These are phyloP conservation scores for Hylaea fasciaria DNA, from an alignment of 2,888 invertebrate species.

Conservation along the genomic window DNA sequence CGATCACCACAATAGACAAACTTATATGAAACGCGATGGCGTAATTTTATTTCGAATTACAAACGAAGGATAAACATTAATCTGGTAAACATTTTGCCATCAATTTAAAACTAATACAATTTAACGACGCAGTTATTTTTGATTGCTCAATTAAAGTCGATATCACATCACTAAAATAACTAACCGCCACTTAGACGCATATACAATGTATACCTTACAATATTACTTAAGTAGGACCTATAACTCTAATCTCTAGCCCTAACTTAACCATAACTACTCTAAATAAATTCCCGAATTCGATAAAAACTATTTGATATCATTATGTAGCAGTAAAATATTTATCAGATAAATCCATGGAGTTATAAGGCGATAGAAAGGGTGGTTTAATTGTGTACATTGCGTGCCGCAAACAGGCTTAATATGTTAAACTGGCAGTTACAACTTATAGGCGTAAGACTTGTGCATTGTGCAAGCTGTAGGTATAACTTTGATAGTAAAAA, in stretches of 20 bases:
- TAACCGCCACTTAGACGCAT: conserved; percentile 27
- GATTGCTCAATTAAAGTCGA: conserved; percentile 22
- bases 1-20: too few relatives aligned
- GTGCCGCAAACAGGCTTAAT: background rate
- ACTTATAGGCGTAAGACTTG: too few relatives aligned
- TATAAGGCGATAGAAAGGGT: background rate
- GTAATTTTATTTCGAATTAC: too few relatives aligned
- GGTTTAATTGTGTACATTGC: background rate
- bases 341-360: conserved; percentile 1
- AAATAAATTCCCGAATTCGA: conserved; percentile 24
- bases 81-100: conserved; percentile 16
- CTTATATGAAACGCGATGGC: too few relatives aligned
- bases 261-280: conserved; percentile 19
- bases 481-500: too few relatives aligned
- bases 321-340: conserved; percentile 7
- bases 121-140: conserved; percentile 20
- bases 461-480: too few relatives aligned
- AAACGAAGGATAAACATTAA: background rate
- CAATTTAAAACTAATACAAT: conserved; percentile 15
- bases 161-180: conserved; percentile 13
- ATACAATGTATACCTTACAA: conserved; percentile 5
- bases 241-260: conserved; percentile 18
- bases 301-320: conserved; percentile 14
- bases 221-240: conserved; percentile 16
- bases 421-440: background rate